Evolutionary conservation across 2,888 invertebrate genomes (phyloP).

Genomic region (Rhagium mordax): DNA sequence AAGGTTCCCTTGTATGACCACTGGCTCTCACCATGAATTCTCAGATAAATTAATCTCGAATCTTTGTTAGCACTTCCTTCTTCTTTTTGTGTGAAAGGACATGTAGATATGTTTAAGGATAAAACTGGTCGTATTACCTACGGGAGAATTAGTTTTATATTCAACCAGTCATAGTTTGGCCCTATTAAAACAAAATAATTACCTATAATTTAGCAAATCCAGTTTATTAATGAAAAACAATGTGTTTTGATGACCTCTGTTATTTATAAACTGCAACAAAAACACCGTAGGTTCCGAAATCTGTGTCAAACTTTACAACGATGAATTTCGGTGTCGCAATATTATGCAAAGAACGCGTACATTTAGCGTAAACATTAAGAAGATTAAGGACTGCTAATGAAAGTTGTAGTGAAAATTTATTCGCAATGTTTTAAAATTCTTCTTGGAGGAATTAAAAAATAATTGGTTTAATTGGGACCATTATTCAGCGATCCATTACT

Average conservation of each 20-base stretch:
- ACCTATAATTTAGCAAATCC: neutral
- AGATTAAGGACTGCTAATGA: conserved; percentile 10
- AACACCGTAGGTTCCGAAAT: conserved; percentile 5
- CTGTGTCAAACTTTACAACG: conserved; percentile 15
- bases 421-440: conserved; percentile 16
- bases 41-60: no score
- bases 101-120: no score
- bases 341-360: neutral
- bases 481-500: conserved; percentile 17
- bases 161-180: no score
- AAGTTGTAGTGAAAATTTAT: neutral
- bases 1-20: no score
- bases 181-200: no score
- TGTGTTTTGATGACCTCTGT: neutral
- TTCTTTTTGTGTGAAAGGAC: no score
- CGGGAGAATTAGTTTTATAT: no score
- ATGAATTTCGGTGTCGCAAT: conserved; percentile 10
- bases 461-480: conserved; percentile 6
- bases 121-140: no score
- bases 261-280: conserved; percentile 6
- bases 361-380: neutral
- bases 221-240: neutral
- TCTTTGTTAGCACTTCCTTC: no score
- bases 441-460: conserved; percentile 1
- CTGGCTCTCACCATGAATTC: no score